These are phyloP conservation scores for Laterallus jamaicensis DNA, from an alignment of 2,113 vertebrate genomes.

Conservation along the genomic window DNA sequence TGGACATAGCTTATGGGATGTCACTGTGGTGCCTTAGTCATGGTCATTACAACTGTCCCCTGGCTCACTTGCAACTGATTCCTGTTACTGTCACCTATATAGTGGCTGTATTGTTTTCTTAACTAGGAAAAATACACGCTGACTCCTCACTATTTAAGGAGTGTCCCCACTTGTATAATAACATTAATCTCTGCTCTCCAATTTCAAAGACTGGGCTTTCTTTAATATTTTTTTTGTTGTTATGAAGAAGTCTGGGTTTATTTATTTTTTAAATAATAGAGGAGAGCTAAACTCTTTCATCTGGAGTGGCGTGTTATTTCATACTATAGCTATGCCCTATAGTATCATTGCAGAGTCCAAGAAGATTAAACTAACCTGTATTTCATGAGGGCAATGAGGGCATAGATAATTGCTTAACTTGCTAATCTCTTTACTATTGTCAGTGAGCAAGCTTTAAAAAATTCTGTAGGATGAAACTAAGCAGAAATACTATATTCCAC, in stretches of 20 bases:
- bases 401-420: not conserved
- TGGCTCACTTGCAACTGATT: not conserved
- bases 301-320: not conserved
- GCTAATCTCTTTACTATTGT: not conserved
- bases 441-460: not conserved
- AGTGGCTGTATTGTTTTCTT: not conserved
- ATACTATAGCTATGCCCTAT: not conserved
- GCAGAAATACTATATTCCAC: not conserved
- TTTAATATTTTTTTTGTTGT: not conserved
- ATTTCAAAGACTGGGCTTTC: not conserved
- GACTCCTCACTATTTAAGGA: not conserved
- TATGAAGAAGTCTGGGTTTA: not conserved
- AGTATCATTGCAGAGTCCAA: not conserved
- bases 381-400: constrained; percentile 11
- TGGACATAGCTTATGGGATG: not conserved
- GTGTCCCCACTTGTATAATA: not conserved
- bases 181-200: not conserved
- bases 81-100: not conserved
- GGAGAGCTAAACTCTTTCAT: not conserved
- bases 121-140: not conserved
- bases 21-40: not conserved
- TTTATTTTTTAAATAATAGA: not conserved
- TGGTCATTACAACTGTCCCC: not conserved
- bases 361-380: not conserved
- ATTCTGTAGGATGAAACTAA: not conserved